Evolutionary conservation across 2,888 invertebrate genomes (phyloP), one percentile per base, ranked within the genome.

Genomic region (Stictocephala bisonia): DNA sequence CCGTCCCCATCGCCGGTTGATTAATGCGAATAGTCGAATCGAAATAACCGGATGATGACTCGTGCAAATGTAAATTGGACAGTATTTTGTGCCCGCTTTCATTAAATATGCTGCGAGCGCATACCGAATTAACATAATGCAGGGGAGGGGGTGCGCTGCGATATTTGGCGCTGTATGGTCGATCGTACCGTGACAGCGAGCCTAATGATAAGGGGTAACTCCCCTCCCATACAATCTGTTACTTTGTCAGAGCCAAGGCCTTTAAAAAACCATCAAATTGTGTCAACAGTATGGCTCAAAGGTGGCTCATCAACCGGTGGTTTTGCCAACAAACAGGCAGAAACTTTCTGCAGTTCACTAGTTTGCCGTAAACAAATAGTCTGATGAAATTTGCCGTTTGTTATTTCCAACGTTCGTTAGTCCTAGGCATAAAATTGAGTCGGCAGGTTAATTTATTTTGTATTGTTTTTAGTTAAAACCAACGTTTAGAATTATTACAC

Each of bases 41-140:
- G 31, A 58, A 58, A 58, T 58, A 58, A 58, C 58, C 29, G 22
- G 35, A 58, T 58, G 58, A 58, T 58, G 58, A 58, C 58, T 58
- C 15, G 31, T 18, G 29, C 31, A 18, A 31, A 58, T 58, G 58
- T 58, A 58, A 31, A 58, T 58, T 58, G 31, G 18, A 58, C 58
- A 31, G 58, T 31, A 31, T 31, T 58, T 31, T 58, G 58, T 31
- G n/a, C n/a, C 3, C 35, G 40, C 51, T 69, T 69, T 69, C 69
- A 69, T 53, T 69, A 51, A 69, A 69, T 35, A 50, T 35, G 51
- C 31, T 58, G 7, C 44, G 26, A 50, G 44, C 66, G 35, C 44
- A 22, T 26, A 40, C 11, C 13, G 51, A 26, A 51, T 69, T 69
- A 69, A 35, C 69, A 69, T 69, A 69, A 69, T 69, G 22, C 70